Evolutionary conservation across 1,140 invertebrate species (phyloP).

Genomic region (Limonius californicus): DNA sequence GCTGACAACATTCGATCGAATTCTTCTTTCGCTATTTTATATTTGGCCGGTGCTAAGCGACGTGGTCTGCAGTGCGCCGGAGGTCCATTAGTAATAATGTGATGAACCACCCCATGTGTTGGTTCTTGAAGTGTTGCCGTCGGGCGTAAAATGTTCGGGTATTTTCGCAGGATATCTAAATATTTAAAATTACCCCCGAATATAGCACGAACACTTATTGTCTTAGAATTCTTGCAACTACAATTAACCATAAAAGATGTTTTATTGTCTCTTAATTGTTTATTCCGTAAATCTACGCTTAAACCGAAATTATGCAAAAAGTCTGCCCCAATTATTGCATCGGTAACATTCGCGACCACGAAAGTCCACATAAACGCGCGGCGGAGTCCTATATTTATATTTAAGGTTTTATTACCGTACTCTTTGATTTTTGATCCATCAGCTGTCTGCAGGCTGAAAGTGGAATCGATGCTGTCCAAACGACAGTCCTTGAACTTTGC

Average conservation of each 20-base stretch:
- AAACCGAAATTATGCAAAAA: background rate
- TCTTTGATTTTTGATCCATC: no score
- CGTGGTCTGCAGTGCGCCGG: slow-evolving; percentile 22
- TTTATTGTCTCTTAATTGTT: no score
- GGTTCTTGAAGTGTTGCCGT: background rate
- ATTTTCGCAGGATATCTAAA: background rate
- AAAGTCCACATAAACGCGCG: background rate
- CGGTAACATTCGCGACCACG: background rate
- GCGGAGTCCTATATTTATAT: background rate
- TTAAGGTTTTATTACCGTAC: no score
- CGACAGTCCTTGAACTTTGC: no score
- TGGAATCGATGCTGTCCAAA: no score
- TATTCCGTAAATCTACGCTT: background rate
- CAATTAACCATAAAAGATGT: background rate
- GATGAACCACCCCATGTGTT: background rate
- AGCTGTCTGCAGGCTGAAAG: no score
- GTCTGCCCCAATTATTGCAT: background rate
- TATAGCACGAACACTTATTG: background rate
- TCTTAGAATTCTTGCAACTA: background rate
- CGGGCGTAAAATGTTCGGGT: background rate
- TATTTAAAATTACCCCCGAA: background rate
- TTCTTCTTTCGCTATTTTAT: slow-evolving; percentile 26
- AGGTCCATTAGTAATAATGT: background rate
- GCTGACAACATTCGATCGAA: slow-evolving; percentile 22
- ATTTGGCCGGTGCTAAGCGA: slow-evolving; percentile 28